Evolutionary conservation across 2,888 invertebrate genomes (phyloP), one percentile per base, ranked within the genome.

Genomic region (Lysandra coridon): DNA sequence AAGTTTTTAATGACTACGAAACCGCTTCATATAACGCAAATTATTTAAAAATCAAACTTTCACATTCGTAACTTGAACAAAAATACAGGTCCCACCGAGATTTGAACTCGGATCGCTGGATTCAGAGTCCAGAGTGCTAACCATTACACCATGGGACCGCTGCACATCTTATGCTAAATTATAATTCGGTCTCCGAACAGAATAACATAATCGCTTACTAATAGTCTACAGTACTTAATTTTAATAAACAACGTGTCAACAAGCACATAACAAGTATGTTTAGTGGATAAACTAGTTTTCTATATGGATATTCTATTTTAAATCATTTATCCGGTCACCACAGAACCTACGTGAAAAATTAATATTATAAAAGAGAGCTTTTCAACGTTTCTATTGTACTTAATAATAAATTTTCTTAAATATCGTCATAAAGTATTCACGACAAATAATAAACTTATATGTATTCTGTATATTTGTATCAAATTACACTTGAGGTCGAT

Each of bases 21-120:
- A 57, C 57, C 17, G 17, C 57, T 57, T 53, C 4, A 53, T 53
- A 53, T 53, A 14, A 53, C 6, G 53, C 14, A 57, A 57, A 57
- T 17, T 49, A 49, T 0, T 49, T 49, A 17, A 17, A 57, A 57
- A 57, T 57, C 0, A 57, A 57, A 57, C 10, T 49, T 49, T 49
- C 12, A 23, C 6, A 23, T 10, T 30, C 4, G 4, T 1, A 64
- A 30, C 10, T 3, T 12, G 12, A 33, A 76, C 14, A 76, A 76
- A 76, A 76, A 33, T 14, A 23, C 30, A 93, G 93, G 93, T 94
- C 94, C 96, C 96, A 96, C 96, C 96, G 96, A 96, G 96, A 96
- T 96, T 96, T 96, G 96, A 96, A 96, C 96, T 96, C 96, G 96
- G 96, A 96, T 96, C 96, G 96, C 96, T 96, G 96, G 96, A 96